Base-by-base conservation (phyloP, 2,888 invertebrate genomes). In the Teinopalpus imperialis region DNA sequence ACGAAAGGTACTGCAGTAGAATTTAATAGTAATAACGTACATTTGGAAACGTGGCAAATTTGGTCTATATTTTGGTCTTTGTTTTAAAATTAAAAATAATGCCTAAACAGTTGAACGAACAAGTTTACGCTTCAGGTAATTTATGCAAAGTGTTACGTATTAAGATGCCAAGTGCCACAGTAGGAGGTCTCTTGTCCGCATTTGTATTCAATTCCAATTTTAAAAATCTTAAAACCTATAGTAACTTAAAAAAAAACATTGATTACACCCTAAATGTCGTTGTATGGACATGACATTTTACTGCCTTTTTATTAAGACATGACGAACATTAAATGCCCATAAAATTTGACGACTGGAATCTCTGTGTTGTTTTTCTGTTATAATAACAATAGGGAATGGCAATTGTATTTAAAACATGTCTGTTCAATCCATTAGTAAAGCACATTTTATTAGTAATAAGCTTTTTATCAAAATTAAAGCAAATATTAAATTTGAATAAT, bases 71-170 rank as follows among this genome's bases (percentile, higher is more conserved):
- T n/a, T n/a, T n/a, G n/a, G n/a, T n/a, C n/a, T n/a, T n/a, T n/a
- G n/a, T n/a, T n/a, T n/a, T n/a, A n/a, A n/a, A n/a, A n/a, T n/a
- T n/a, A n/a, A n/a, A n/a, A n/a, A n/a, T n/a, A n/a, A n/a, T n/a
- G n/a, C n/a, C n/a, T n/a, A n/a, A n/a, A n/a, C n/a, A n/a, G n/a
- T n/a, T n/a, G n/a, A n/a, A n/a, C n/a, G n/a, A n/a, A n/a, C n/a
- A n/a, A n/a, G n/a, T n/a, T n/a, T n/a, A n/a, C n/a, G n/a, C n/a
- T n/a, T n/a, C n/a, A 7, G 32, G 32, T 20, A 46, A 40, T 35
- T 24, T 46, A 46, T 46, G 41, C 30, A 41, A 46, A 40, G 14
- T 46, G 27, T 30, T 30, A 46, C 10, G 40, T 24, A 35, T 30
- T 29, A 36, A 41, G 29, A 36, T 13, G 5, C 23, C 21, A 27